These are phyloP conservation scores for Ornithorhynchus anatinus DNA, from an alignment of 2,113 vertebrate species.

Conservation along the genomic window DNA sequence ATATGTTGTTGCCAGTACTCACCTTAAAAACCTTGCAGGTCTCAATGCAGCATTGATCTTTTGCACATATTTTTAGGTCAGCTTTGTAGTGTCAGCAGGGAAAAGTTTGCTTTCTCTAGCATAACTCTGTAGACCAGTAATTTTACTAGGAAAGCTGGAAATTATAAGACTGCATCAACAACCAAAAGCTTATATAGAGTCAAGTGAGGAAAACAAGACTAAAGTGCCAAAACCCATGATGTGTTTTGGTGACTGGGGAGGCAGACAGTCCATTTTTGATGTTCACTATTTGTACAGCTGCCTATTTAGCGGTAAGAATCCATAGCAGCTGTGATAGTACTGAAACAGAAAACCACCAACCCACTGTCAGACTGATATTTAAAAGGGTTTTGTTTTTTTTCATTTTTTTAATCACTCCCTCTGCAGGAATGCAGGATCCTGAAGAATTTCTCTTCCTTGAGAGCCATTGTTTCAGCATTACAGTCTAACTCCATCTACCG, in stretches of 20 bases:
- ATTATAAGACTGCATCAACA: slow-evolving; percentile 55
- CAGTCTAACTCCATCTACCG: slow-evolving; percentile 94
- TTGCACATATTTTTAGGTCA: slow-evolving; percentile 32
- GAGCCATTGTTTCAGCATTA: slow-evolving; percentile 90
- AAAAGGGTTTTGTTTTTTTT: slow-evolving; percentile 60
- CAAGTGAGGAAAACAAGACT: slow-evolving; percentile 60
- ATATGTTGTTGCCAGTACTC: not conserved
- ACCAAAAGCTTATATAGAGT: slow-evolving; percentile 39
- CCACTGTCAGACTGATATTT: slow-evolving; percentile 46
- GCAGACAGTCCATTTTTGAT: slow-evolving; percentile 46
- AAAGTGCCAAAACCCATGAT: slow-evolving; percentile 55
- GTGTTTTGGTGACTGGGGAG: slow-evolving; percentile 28
- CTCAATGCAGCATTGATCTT: slow-evolving; percentile 48
- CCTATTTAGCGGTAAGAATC: slow-evolving; percentile 53
- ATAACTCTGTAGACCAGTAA: slow-evolving; percentile 1
- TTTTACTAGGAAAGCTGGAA: slow-evolving; percentile 59
- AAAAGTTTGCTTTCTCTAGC: slow-evolving; percentile 40
- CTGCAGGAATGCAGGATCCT: slow-evolving; percentile 92
- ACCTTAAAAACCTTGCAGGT: not conserved
- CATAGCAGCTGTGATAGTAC: slow-evolving; percentile 49
- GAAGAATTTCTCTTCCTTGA: slow-evolving; percentile 94
- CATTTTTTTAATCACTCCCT: slow-evolving; percentile 42
- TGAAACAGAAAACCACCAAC: slow-evolving; percentile 50
- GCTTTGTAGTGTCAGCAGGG: slow-evolving; percentile 12
- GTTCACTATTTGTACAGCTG: slow-evolving; percentile 71